Evolutionary conservation across 2,888 invertebrate species (phyloP), one percentile per base, ranked within the genome.

Genomic region (Clunio marinus): DNA sequence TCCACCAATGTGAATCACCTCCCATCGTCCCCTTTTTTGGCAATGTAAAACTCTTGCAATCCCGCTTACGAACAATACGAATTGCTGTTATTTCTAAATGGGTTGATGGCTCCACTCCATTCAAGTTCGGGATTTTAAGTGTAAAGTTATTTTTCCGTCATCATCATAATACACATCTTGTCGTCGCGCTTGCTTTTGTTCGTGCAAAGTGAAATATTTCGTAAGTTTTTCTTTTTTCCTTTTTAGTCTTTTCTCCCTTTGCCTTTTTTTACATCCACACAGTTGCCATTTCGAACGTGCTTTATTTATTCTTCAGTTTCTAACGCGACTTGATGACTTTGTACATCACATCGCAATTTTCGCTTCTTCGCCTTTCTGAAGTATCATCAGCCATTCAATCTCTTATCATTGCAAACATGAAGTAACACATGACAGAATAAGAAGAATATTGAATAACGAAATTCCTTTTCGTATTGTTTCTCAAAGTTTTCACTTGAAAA

Each of bases 111-210:
- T n/a, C n/a, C n/a, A n/a, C n/a, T 41, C 41, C 15, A 41, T 41
- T 41, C 41, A 41, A 2, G 10, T 41, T n/a, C 41, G 10, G n/a
- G 10, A 10, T 41, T 41, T 41, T n/a, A n/a, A 41, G 41, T 41
- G 41, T 41, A 41, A 41, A 41, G 41, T 41, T 41, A 41, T 41
- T 41, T n/a, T 15, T 10, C 41, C 41, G 15, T 41, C 41, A 41
- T 41, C 41, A 41, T 41, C 41, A 41, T n/a, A 41, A n/a, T n/a
- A 41, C 41, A 41, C 41, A 41, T 41, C 15, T 41, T 41, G 15
- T 15, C 41, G 41, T 41, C 41, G 15, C 10, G n/a, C 41, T 10
- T 41, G 41, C 41, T 41, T 41, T 41, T 41, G 41, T 41, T 41
- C 41, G 15, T 41, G n/a, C n/a, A n/a, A n/a, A n/a, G n/a, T n/a